A percentile compares a stretch with the other conserved stretches of the same genome.
Evolutionary conservation across 2,797 vertebrate genomes (phyloP).

Genomic region (Pyrocephalus nanus): DNA sequence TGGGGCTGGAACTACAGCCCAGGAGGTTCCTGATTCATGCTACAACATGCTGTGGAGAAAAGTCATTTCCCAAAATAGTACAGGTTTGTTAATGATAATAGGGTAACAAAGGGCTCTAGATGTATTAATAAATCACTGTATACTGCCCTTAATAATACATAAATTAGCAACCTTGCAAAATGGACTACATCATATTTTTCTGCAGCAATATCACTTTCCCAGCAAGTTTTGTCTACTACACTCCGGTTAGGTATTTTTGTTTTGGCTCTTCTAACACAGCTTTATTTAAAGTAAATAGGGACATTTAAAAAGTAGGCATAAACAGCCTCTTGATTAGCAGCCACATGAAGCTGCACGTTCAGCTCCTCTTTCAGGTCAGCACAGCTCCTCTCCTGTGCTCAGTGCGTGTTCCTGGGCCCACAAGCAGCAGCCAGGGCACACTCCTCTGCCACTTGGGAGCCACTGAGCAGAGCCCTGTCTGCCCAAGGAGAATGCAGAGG

Average conservation of each 20-base stretch:
- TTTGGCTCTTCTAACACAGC: not conserved
- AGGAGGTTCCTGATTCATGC: slow-evolving; percentile 1
- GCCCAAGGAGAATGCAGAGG: not conserved
- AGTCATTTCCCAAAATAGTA: slow-evolving; percentile 64
- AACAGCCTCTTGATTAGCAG: not conserved
- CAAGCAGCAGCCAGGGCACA: not conserved
- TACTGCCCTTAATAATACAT: not conserved
- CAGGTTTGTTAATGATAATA: slow-evolving; percentile 57
- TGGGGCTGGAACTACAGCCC: slow-evolving; percentile 49
- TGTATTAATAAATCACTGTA: slow-evolving; percentile 19
- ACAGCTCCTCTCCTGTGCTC: not conserved
- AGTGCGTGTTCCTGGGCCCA: accelerated
- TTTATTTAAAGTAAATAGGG: not conserved
- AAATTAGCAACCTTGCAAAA: slow-evolving; percentile 1
- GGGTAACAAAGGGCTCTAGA: slow-evolving; percentile 43
- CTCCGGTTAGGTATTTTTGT: not conserved
- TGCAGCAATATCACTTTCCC: not conserved
- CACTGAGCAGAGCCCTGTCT: not conserved
- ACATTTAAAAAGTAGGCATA: not conserved
- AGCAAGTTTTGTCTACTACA: not conserved
- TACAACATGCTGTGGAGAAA: slow-evolving; percentile 22
- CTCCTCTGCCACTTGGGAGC: not conserved
- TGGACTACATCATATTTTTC: not conserved
- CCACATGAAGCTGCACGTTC: not conserved
- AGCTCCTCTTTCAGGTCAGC: not conserved